A percentile compares a stretch with the other conserved stretches of the same genome.
These are phyloP conservation scores for Acronicta leporina DNA, from an alignment of 2,888 invertebrate species.

Conservation along the genomic window DNA sequence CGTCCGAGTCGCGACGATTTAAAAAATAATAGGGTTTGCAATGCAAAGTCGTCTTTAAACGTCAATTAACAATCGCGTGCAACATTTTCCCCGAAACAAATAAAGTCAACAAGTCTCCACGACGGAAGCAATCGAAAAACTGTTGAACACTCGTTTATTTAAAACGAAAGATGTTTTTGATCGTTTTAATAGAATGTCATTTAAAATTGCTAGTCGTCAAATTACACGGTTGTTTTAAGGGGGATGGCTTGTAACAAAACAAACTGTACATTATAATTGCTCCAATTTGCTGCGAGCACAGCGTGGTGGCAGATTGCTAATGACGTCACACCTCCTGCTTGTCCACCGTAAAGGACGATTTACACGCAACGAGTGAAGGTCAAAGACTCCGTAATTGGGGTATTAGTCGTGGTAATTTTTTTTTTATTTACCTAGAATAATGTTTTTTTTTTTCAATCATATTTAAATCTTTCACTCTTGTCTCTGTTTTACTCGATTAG, in stretches of 20 bases:
- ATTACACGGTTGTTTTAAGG: conserved; percentile 43
- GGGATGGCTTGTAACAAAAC: conserved; percentile 70
- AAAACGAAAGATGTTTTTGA: conserved; percentile 56
- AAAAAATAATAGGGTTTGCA: not conserved
- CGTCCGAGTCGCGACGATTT: not conserved
- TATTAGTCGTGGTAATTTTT: not conserved
- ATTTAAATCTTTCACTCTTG: no score
- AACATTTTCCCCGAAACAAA: conserved; percentile 2
- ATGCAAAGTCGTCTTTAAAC: not conserved
- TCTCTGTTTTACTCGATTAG: no score
- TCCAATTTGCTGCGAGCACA: conserved; percentile 79
- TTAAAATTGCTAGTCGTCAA: conserved; percentile 47
- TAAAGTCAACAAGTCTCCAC: conserved; percentile 11
- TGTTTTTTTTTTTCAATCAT: no score
- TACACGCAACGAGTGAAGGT: conserved; percentile 41
- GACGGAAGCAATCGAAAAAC: conserved; percentile 37
- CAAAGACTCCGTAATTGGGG: not conserved
- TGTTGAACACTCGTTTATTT: conserved; percentile 41
- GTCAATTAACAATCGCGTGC: conserved; percentile 15
- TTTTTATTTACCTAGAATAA: not conserved
- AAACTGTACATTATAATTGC: conserved; percentile 78
- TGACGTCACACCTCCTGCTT: conserved; percentile 77
- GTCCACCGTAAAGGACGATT: conserved; percentile 51
- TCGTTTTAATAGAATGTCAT: conserved; percentile 46
- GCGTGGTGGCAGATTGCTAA: conserved; percentile 73